Conservation (phyloP, 2,797 vertebrate species). For the Scolopax bukidnonensis region DNA sequence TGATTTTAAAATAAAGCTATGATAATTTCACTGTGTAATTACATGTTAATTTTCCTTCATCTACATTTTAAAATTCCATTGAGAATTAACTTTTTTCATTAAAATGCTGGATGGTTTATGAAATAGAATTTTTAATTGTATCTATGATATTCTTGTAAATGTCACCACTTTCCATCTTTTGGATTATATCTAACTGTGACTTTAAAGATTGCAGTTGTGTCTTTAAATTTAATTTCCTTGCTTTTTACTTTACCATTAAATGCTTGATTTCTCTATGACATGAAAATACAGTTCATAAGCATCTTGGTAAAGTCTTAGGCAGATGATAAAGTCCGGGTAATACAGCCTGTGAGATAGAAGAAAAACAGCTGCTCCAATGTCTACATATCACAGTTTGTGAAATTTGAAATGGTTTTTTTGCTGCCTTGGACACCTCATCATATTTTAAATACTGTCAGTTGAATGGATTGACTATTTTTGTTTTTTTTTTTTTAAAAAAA, state of each 20-base stretch:
- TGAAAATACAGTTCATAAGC: constrained; percentile 17
- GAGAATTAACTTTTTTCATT: constrained; percentile 69
- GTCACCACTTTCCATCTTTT: constrained; percentile 33
- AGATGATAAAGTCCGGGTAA: constrained; percentile 18
- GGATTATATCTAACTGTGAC: constrained; percentile 7
- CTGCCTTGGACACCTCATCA: background rate
- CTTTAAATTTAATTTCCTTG: constrained; percentile 61
- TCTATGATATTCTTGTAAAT: constrained; percentile 56
- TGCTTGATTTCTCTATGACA: constrained; percentile 13
- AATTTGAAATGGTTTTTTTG: background rate
- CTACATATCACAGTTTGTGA: background rate
- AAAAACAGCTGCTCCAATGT: background rate
- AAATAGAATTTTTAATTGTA: constrained; percentile 65
- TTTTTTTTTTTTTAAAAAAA: background rate
- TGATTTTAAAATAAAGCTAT: constrained; percentile 57
- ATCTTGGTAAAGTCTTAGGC: constrained; percentile 7
- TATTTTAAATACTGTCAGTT: constrained; percentile 22
- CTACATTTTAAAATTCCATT: constrained; percentile 68
- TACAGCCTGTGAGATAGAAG: background rate
- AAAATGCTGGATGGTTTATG: constrained; percentile 61
- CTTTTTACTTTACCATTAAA: constrained; percentile 31
- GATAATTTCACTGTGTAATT: constrained; percentile 63
- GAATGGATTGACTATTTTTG: background rate
- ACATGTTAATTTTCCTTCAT: constrained; percentile 70
- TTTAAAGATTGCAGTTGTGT: constrained; percentile 45